Base-by-base conservation (phyloP, 2,797 vertebrate species). In the Tarsius wallacei region DNA sequence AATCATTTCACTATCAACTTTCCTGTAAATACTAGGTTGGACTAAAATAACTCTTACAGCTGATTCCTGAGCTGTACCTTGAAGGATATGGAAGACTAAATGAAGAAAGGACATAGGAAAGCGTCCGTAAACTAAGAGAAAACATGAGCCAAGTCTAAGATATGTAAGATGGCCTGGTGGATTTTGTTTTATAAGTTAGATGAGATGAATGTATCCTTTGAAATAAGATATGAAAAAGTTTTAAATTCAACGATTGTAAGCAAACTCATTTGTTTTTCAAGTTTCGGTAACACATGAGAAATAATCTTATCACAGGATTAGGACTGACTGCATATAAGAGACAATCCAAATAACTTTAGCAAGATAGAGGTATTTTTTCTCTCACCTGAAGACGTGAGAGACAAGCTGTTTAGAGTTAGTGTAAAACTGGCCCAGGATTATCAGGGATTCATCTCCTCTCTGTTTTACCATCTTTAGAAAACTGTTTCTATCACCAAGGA, bases 381-480 rank as follows among this genome's bases (percentile, higher is more conserved):
- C 16, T 63, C 47, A 15, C 15, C 26, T 28, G 78, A 36, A 11
- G 13, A 31, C 6, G 3, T 28, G 9, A 76, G 9, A 93, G 13
- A 57, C 33, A 33, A 42, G 33, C 19, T 81, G 26, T 81, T 51
- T 21, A n/a, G 17, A 33, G 19, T 19, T 49, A 28, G 28, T n/a
- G 28, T 22, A 63, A 73, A 88, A n/a, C 3, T 55, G 59, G 8
- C 15, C 42, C 17, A 10, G 3, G 24, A 19, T n/a, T 15, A 31
- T 11, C 21, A 61, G n/a, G 31, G 81, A 7, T 49, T 7, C 22
- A 63, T 22, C 15, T 81, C 16, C 26, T 49, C n/a, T 71, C 31
- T 94, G 9, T 70, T 83, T 47, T 71, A 31, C 7, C 76, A 84
- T 61, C n/a, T 94, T 87, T 66, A 61, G n/a, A 73, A 93, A 87